A percentile compares a stretch with the other conserved stretches of the same genome.
phyloP scores from a whole-genome alignment of 2,113 vertebrate genomes.

The Otocyon megalotis region DNA sequence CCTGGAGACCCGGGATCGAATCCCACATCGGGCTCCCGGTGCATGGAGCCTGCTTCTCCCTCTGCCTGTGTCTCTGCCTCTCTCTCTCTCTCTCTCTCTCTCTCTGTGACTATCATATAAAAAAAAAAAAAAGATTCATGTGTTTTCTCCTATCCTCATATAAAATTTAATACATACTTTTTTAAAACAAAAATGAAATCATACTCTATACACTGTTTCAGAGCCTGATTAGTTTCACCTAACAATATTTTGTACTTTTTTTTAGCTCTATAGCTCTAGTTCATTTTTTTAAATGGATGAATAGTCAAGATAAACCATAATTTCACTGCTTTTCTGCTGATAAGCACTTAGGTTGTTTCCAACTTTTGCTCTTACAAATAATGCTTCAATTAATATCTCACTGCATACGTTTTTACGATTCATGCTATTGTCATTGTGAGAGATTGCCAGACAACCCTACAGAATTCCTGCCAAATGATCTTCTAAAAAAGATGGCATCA shows the following conservation, averaged over 20 bases:
- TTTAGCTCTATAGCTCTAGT: background rate
- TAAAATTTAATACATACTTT: background rate
- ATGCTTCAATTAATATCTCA: background rate
- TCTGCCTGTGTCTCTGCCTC: too few species aligned
- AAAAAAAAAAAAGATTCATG: background rate
- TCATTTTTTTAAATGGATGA: background rate
- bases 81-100: too few species aligned
- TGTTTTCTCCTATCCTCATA: conserved; percentile 3
- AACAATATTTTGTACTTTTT: conserved; percentile 7
- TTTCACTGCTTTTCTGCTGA: conserved; percentile 24
- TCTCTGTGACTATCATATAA: too few species aligned
- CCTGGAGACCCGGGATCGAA: too few species aligned
- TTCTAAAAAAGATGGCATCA: background rate
- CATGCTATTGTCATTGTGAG: background rate
- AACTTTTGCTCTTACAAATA: conserved; percentile 8
- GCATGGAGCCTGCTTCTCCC: too few species aligned
- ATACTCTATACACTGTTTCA: background rate
- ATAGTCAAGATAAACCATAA: background rate
- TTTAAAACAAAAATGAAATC: conserved; percentile 46
- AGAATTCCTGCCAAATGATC: background rate
- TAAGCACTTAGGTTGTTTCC: background rate
- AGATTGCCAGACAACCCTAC: background rate
- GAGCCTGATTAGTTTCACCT: background rate
- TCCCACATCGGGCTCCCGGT: too few species aligned
- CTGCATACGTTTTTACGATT: background rate